Percentiles rank a stretch among this genome's conserved stretches.
These are phyloP conservation scores for Platycercus adscitus DNA, from an alignment of 2,113 vertebrate species.

Conservation along the genomic window DNA sequence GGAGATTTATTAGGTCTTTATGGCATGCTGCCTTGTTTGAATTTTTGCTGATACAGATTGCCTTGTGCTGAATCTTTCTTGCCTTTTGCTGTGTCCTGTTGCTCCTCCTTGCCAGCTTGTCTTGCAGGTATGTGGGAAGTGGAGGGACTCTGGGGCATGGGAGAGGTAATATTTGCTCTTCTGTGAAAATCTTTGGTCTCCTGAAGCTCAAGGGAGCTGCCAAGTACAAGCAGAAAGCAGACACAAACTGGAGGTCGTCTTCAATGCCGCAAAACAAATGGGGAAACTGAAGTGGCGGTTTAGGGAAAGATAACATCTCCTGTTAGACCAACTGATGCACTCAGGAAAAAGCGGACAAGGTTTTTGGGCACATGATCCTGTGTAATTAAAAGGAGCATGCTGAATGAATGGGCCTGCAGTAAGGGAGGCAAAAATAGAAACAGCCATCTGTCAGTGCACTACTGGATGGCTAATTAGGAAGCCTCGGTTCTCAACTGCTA, in stretches of 20 bases:
- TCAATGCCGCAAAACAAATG: not conserved
- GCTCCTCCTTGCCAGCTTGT: not conserved
- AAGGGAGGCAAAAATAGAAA: conserved; percentile 39
- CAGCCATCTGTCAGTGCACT: not conserved
- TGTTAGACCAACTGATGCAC: not conserved
- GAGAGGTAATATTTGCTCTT: not conserved
- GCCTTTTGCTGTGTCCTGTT: not conserved
- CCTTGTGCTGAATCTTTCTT: not conserved
- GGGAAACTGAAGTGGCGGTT: not conserved
- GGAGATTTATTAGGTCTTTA: not conserved
- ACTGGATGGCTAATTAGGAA: conserved; percentile 25
- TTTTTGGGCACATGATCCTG: not conserved
- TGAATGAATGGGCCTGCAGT: conserved; percentile 22
- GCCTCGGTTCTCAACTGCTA: not conserved
- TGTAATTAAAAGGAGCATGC: not conserved
- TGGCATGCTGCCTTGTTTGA: not conserved
- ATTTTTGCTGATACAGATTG: not conserved
- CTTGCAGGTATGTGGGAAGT: not conserved
- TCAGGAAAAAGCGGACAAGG: not conserved
- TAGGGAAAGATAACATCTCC: not conserved
- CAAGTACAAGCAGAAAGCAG: not conserved
- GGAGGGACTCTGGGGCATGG: not conserved
- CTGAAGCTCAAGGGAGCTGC: not conserved
- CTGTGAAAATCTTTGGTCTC: not conserved
- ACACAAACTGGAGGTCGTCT: not conserved